phyloP scores from a whole-genome alignment of 2,888 invertebrate species.

The Aphodius sticticus region DNA sequence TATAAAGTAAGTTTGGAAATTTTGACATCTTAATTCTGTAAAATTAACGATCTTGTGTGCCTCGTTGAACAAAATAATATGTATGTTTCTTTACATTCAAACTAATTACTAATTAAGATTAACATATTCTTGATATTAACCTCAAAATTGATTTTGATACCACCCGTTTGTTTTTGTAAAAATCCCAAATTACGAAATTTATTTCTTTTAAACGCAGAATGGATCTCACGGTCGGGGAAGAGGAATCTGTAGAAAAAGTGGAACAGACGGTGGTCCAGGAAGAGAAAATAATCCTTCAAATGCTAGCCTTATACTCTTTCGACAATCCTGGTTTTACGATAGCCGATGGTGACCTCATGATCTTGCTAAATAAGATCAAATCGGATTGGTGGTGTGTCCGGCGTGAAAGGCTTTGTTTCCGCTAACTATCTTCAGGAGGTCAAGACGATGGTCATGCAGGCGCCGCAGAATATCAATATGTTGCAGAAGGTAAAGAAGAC shows the following conservation, averaged over 20 bases:
- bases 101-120: too few relatives aligned
- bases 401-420: constrained; percentile 96
- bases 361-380: constrained; percentile 93
- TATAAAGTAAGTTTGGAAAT: too few relatives aligned
- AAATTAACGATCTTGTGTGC: too few relatives aligned
- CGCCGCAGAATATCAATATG: constrained; percentile 82
- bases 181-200: too few relatives aligned
- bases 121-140: too few relatives aligned
- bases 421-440: constrained; percentile 95
- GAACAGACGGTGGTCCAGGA: constrained; percentile 89
- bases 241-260: constrained; percentile 85
- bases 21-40: too few relatives aligned
- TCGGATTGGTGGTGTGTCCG: constrained; percentile 99
- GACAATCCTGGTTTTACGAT: constrained; percentile 92
- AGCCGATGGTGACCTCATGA: constrained; percentile 90
- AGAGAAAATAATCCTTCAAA: constrained; percentile 87
- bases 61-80: too few relatives aligned
- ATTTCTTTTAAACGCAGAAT: constrained; percentile 56
- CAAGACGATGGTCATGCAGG: constrained; percentile 84
- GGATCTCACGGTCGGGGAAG: constrained; percentile 92
- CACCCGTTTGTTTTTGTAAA: too few relatives aligned
- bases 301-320: constrained; percentile 89
- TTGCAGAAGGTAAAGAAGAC: constrained; percentile 90
- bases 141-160: too few relatives aligned
- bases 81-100: too few relatives aligned